Base-by-base conservation (phyloP, 2,888 invertebrate species). In the Drosophila stalkeri region DNA sequence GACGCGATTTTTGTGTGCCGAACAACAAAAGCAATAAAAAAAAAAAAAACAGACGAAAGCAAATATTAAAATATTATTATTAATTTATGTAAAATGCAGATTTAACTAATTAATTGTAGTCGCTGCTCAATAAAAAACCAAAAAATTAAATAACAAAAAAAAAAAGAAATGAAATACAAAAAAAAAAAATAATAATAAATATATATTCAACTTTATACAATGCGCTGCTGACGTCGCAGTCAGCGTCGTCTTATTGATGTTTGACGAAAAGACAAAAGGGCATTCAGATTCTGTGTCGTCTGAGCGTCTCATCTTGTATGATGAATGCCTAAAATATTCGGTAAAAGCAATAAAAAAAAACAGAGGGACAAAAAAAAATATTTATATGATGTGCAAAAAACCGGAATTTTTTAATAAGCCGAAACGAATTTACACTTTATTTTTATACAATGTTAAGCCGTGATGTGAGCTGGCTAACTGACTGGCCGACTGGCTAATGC, bases 71-170 rank as follows among this genome's bases (percentile, higher is more conserved):
- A 77, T 81, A 72, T 86, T 69, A 71, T 76, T 76, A 76, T 83
- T 86, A 88, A 88, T 88, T 82, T 88, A 86, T 88, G 88, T 86
- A 88, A 86, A 88, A 88, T 81, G 81, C 82, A 82, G 86, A 83
- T 86, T 86, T 79, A 75, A 20, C 81, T 88, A 86, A 86, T 86
- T 86, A 86, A 88, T 86, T 88, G 82, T 88, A 80, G 86, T 77
- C 86, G 88, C 83, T 77, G 82, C 77, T 74, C 83, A 82, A 83
- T 88, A 82, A 86, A 86, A 84, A 79, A 46, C 56, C 31, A 57
- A 57, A 66, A 66, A 62, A 49, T 6, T 11, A 33, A 20, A 27
- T 16, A 39, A 39, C 16, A 3, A 33, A 14, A 8, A 31, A 51
- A 12, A 35, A 20, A 16, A n/a, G 18, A 51, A n/a, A 33, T 43